These are phyloP conservation scores for Garrulus glandarius DNA, from an alignment of 2,797 vertebrate genomes.

Conservation along the genomic window DNA sequence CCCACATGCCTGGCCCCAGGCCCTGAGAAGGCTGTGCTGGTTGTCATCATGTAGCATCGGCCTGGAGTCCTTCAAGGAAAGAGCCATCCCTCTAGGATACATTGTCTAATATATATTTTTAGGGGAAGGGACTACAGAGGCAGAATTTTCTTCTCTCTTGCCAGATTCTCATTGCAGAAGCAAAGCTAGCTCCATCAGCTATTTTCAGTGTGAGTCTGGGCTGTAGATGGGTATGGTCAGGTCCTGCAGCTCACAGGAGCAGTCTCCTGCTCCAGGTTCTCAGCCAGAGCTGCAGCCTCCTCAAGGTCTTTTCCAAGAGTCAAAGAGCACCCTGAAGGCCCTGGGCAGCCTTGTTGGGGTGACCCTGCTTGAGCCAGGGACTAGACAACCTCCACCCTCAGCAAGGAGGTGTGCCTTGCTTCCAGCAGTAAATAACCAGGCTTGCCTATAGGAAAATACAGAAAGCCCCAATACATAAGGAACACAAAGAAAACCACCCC, in stretches of 20 bases:
- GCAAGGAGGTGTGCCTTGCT: background rate
- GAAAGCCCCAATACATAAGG: background rate
- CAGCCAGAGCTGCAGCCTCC: background rate
- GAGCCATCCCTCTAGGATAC: background rate
- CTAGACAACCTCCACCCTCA: background rate
- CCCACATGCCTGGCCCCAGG: rapidly evolving
- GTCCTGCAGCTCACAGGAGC: background rate
- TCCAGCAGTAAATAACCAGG: background rate
- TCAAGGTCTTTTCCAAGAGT: background rate
- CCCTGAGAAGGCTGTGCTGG: background rate
- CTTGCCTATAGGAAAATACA: background rate
- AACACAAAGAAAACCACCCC: background rate
- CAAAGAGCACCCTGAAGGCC: background rate
- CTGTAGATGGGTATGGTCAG: background rate
- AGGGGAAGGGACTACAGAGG: background rate
- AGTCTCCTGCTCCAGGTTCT: background rate
- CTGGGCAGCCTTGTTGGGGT: background rate
- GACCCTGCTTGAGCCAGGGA: background rate
- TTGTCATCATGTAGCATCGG: background rate
- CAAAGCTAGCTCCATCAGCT: background rate
- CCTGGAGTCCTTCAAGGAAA: background rate
- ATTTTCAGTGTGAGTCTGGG: background rate
- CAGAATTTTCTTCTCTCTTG: background rate
- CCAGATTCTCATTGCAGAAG: background rate
- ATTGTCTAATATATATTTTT: background rate